Evolutionary conservation across 2,113 vertebrate genomes (phyloP).

Genomic region (Colinus virginianus): DNA sequence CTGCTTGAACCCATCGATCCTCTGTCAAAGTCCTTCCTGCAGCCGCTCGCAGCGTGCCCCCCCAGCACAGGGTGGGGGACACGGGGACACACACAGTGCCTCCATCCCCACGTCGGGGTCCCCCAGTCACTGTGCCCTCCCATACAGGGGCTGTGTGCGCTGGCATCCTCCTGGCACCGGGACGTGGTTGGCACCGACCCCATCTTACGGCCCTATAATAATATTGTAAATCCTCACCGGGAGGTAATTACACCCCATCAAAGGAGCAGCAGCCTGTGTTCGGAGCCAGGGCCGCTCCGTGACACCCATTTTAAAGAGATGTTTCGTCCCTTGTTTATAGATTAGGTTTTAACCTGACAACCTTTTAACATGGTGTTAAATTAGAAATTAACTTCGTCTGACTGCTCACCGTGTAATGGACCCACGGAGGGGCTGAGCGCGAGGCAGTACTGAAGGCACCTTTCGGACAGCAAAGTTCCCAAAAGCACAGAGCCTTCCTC

Average conservation of each 20-base stretch:
- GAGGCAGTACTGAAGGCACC: constrained; percentile 40
- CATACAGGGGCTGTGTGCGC: background rate
- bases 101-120: background rate
- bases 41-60: too few relatives aligned
- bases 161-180: background rate
- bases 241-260: constrained; percentile 25
- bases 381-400: constrained; percentile 63
- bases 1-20: background rate
- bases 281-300: background rate
- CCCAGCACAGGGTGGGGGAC: too few relatives aligned
- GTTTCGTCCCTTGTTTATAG: constrained; percentile 39
- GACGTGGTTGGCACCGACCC: background rate
- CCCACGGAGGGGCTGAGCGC: constrained; percentile 1
- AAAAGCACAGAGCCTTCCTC: constrained; percentile 38
- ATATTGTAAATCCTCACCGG: constrained; percentile 29
- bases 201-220: background rate
- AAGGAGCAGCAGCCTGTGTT: constrained; percentile 29
- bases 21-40: background rate
- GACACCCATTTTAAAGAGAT: constrained; percentile 22
- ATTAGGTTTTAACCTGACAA: constrained; percentile 69
- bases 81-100: too few relatives aligned
- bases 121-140: background rate
- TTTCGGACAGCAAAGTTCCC: constrained; percentile 10
- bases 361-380: constrained; percentile 65
- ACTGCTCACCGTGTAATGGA: constrained; percentile 15